Conservation (phyloP, 1,140 invertebrate species). For the Pogonomyrmex barbatus region DNA sequence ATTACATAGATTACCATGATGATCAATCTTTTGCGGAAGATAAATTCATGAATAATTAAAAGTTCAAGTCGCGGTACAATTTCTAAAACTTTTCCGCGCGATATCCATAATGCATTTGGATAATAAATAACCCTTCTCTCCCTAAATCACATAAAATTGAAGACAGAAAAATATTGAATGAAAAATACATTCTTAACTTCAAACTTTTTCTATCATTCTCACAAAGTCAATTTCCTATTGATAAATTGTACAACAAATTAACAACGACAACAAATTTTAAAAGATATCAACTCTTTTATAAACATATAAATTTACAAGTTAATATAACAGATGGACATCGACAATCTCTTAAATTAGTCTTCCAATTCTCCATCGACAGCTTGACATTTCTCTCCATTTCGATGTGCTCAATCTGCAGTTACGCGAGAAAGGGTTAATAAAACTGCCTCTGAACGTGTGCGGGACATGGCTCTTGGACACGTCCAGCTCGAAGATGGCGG, state of each 20-base stretch:
- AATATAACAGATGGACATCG: neutral
- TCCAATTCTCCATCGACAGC: too few species aligned
- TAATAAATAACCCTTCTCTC: neutral
- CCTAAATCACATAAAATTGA: neutral
- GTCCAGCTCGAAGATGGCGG: conserved; percentile 33
- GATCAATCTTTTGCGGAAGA: conserved; percentile 39
- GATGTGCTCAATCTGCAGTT: neutral
- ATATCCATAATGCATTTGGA: neutral
- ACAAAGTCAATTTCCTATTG: neutral
- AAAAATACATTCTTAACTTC: neutral
- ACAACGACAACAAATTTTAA: neutral
- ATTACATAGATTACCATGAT: conserved; percentile 41
- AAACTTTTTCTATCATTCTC: neutral
- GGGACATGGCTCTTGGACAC: conserved; percentile 33
- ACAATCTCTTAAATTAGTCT: neutral
- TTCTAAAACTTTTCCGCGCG: conserved; percentile 5
- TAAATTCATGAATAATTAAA: conserved; percentile 44
- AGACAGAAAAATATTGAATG: neutral
- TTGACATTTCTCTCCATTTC: neutral
- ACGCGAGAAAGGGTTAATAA: conserved; percentile 41
- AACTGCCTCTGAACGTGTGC: conserved; percentile 16
- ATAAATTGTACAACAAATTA: neutral
- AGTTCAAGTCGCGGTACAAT: conserved; percentile 1
- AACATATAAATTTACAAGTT: neutral
- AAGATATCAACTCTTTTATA: neutral